Evolutionary conservation across 1,140 invertebrate species (phyloP).

Genomic region (Drosophila serrata): DNA sequence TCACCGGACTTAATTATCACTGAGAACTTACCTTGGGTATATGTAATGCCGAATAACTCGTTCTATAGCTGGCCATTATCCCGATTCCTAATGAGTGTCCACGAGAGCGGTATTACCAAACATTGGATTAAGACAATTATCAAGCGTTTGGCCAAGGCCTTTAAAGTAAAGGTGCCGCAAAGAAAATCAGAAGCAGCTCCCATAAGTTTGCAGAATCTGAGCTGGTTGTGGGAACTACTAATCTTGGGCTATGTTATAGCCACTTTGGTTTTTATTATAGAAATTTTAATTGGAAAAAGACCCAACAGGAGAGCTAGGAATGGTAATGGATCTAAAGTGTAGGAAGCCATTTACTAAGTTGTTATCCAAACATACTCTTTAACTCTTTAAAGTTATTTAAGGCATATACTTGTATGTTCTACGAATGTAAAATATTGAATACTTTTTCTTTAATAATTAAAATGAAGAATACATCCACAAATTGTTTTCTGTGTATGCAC

Average conservation of each 20-base stretch:
- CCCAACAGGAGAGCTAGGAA: not conserved
- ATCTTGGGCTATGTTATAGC: not conserved
- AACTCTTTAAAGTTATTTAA: too few species aligned
- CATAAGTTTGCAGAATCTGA: slow-evolving; percentile 4
- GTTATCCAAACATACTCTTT: too few species aligned
- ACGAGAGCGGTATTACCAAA: not conserved
- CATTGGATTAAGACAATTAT: not conserved
- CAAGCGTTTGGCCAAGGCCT: not conserved
- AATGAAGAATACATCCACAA: not conserved
- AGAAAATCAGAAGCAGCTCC: not conserved
- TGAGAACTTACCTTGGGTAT: not conserved
- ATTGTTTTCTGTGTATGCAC: not conserved
- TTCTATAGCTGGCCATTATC: slow-evolving; percentile 8
- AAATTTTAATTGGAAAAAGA: not conserved
- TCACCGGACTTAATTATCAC: not conserved
- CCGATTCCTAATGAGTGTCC: not conserved
- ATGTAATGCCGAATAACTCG: slow-evolving; percentile 19
- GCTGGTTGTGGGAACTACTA: slow-evolving; percentile 10
- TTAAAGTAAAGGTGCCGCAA: not conserved
- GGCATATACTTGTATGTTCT: too few species aligned
- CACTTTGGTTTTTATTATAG: not conserved
- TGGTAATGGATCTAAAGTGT: not conserved
- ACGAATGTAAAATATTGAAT: too few species aligned
- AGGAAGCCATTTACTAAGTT: too few species aligned
- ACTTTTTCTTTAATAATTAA: too few species aligned